Base-by-base conservation (phyloP, 2,888 invertebrate species). In the Thereva nobilitata region DNA sequence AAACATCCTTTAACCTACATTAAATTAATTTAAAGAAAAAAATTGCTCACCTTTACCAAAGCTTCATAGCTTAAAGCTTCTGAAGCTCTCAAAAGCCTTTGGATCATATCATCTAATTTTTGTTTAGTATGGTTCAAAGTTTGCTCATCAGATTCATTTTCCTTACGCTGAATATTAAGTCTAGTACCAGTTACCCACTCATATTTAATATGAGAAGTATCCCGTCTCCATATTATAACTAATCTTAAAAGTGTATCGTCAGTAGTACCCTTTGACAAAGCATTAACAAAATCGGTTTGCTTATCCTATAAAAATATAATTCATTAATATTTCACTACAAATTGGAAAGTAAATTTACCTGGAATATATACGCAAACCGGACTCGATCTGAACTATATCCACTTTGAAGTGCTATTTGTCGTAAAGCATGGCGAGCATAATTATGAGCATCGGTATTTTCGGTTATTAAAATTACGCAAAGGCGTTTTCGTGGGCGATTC, bases 201-300 rank as follows among this genome's bases (percentile, higher is more conserved):
- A 79, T 94, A 97, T 75, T 93, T 93, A 8, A 97, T 83, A 72
- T 90, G 89, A n/a, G 88, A 87, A 7, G 89, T 86, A 76, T 95
- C 95, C 47, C 91, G 86, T 1, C 96, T 86, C 95, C 96, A 97
- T 70, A 96, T 86, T 53, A 96, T 89, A 1, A 94, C 95, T 68
- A 96, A 87, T 72, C 92, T 87, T 69, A 92, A 83, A 50, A 90
- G 82, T 56, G 91, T 86, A 71, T 89, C 90, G 71, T 84, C 78
- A 0, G 75, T 73, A 1, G 85, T 85, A 70, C 87, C 86, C 75
- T 84, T 82, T 71, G 82, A 75, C 69, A 81, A 75, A 7, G 79
- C 78, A 69, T 88, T 87, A 34, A 95, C 86, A 81, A 96, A 95
- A 72, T 89, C 89, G 1, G 87, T 84, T 82, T 97, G 95, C 70